These are phyloP conservation scores for Petrocephalus zakoni DNA, from an alignment of 2,113 vertebrate genomes.

Conservation along the genomic window DNA sequence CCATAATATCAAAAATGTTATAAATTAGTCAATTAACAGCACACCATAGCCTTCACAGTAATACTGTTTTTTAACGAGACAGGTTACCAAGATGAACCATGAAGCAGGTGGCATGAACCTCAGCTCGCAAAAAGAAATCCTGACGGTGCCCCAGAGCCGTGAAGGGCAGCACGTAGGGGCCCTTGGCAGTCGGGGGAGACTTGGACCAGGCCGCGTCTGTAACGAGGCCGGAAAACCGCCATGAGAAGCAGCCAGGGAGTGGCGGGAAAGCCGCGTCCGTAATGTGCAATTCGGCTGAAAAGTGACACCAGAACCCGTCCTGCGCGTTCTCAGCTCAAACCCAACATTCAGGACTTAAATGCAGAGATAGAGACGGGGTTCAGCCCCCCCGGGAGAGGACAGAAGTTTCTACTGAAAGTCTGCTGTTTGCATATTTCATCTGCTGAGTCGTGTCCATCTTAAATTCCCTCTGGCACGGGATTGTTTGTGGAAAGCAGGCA, in stretches of 20 bases:
- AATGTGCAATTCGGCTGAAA: not conserved
- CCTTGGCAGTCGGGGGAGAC: not conserved
- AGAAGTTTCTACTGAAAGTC: constrained; percentile 60
- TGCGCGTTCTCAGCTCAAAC: not conserved
- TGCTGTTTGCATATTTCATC: constrained; percentile 46
- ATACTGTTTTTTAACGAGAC: not conserved
- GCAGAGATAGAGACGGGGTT: not conserved
- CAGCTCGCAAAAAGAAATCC: not conserved
- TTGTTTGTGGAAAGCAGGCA: constrained; percentile 44
- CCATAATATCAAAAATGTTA: not conserved
- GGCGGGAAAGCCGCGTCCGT: not conserved
- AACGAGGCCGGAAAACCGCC: not conserved
- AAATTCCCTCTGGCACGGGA: constrained; percentile 48
- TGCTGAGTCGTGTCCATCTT: constrained; percentile 44
- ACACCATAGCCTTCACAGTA: not conserved
- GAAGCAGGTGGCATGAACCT: not conserved
- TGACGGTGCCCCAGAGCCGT: not conserved
- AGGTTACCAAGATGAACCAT: not conserved
- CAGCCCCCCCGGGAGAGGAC: constrained; percentile 1
- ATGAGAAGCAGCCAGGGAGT: not conserved
- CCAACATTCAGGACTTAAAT: not conserved
- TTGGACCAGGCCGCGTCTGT: not conserved
- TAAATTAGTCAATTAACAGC: not conserved
- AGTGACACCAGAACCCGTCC: not conserved
- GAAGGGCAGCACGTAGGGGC: not conserved